These are phyloP conservation scores for Germaria angustata DNA, from an alignment of 2,888 invertebrate species.

Conservation along the genomic window DNA sequence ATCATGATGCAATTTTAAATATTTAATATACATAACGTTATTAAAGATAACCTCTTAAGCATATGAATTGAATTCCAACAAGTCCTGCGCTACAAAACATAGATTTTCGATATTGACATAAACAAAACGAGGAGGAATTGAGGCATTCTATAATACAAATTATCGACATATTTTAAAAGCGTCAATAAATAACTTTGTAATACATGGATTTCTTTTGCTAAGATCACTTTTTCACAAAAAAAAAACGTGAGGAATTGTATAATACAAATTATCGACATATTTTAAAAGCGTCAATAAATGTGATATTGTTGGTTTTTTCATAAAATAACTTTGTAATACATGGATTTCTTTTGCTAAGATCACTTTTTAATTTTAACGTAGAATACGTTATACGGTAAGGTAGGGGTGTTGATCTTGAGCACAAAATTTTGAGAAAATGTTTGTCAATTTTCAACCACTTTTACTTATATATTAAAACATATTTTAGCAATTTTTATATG, in stretches of 20 bases:
- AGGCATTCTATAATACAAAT: slow-evolving; percentile 19
- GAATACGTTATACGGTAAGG: too few species aligned
- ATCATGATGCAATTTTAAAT: neutral
- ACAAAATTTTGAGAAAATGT: too few species aligned
- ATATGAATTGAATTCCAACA: slow-evolving; percentile 13
- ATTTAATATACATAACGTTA: slow-evolving; percentile 3
- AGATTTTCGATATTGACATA: slow-evolving; percentile 11
- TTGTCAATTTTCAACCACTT: too few species aligned
- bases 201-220: slow-evolving; percentile 69
- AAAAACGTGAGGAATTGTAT: slow-evolving; percentile 9
- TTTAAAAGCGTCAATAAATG: slow-evolving; percentile 1
- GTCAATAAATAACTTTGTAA: slow-evolving; percentile 47
- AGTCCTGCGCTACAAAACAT: slow-evolving; percentile 14
- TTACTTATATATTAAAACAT: too few species aligned
- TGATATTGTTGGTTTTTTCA: slow-evolving; percentile 32
- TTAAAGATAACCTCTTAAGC: slow-evolving; percentile 16
- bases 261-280: neutral
- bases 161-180: neutral
- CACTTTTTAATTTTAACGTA: slow-evolving; percentile 67
- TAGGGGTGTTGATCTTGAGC: too few species aligned
- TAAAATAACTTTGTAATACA: slow-evolving; percentile 60
- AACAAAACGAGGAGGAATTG: too few species aligned
- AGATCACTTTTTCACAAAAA: slow-evolving; percentile 65
- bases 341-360: slow-evolving; percentile 69
- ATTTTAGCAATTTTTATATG: too few species aligned